Evolutionary conservation across 1,140 invertebrate genomes (phyloP).

Genomic region (Chionoecetes opilio): DNA sequence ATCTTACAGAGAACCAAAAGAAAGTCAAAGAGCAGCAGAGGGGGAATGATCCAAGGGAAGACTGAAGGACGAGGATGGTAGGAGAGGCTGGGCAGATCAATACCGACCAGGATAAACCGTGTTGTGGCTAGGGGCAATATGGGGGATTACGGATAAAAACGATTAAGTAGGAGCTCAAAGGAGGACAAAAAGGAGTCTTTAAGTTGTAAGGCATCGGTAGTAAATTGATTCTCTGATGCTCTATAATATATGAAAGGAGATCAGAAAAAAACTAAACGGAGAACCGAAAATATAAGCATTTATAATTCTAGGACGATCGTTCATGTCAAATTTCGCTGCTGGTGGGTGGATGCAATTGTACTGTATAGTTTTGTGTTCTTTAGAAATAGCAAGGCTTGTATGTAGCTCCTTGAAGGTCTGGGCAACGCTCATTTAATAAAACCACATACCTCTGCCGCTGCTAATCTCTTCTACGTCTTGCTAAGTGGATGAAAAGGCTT

Average conservation of each 20-base stretch:
- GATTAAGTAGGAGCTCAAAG: slow-evolving; percentile 10
- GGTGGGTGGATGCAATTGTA: too few relatives aligned
- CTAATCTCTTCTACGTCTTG: background rate
- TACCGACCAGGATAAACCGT: background rate
- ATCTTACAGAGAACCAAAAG: background rate
- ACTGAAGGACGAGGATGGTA: background rate
- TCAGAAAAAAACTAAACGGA: too few relatives aligned
- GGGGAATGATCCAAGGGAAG: background rate
- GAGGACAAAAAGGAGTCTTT: background rate
- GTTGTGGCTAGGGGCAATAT: background rate
- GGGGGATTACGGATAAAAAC: background rate
- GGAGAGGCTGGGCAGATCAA: background rate
- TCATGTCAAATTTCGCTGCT: too few relatives aligned
- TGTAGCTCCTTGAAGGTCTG: too few relatives aligned
- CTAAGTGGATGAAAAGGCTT: background rate
- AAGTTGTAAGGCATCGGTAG: too few relatives aligned
- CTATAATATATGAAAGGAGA: too few relatives aligned
- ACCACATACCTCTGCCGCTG: background rate
- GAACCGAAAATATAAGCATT: too few relatives aligned
- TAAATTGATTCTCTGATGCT: too few relatives aligned
- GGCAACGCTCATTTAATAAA: background rate
- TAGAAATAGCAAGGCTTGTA: too few relatives aligned
- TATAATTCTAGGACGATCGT: too few relatives aligned
- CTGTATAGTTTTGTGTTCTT: too few relatives aligned
- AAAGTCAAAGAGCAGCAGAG: background rate